phyloP scores from a whole-genome alignment of 2,113 vertebrate genomes.

The Toxotes chatareus region DNA sequence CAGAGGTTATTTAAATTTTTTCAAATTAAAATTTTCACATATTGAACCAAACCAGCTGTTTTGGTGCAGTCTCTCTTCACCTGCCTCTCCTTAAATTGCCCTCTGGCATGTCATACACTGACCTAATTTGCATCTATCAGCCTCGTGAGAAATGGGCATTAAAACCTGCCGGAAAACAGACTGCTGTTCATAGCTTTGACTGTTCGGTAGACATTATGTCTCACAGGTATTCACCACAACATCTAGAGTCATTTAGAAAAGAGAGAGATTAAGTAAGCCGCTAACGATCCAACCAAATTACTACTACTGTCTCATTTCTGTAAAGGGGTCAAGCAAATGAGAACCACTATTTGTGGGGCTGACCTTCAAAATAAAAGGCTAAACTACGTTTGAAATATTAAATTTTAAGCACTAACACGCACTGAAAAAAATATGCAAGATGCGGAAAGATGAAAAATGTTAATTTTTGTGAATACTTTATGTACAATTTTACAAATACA shows the following conservation, averaged over 20 bases:
- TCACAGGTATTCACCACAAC: background rate
- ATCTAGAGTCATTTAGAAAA: background rate
- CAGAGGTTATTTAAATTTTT: constrained; percentile 65
- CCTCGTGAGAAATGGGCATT: background rate
- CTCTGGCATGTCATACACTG: background rate
- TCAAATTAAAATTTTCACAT: constrained; percentile 68
- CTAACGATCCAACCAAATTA: constrained; percentile 9
- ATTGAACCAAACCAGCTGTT: background rate
- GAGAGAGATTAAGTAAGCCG: background rate
- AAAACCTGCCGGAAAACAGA: background rate
- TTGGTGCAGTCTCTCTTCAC: background rate
- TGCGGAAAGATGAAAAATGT: background rate
- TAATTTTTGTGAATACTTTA: background rate
- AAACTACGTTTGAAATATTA: background rate
- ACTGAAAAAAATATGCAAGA: background rate
- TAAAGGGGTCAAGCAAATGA: background rate
- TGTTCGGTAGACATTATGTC: background rate
- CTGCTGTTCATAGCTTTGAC: background rate
- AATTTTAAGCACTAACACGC: background rate
- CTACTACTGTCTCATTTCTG: constrained; percentile 7
- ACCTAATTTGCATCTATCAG: background rate
- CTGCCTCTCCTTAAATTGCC: background rate
- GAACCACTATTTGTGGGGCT: background rate
- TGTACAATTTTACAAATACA: background rate
- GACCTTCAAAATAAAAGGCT: constrained; percentile 50